These are phyloP conservation scores for Himalopsyche tibetana DNA, from an alignment of 2,888 invertebrate species.

Conservation along the genomic window DNA sequence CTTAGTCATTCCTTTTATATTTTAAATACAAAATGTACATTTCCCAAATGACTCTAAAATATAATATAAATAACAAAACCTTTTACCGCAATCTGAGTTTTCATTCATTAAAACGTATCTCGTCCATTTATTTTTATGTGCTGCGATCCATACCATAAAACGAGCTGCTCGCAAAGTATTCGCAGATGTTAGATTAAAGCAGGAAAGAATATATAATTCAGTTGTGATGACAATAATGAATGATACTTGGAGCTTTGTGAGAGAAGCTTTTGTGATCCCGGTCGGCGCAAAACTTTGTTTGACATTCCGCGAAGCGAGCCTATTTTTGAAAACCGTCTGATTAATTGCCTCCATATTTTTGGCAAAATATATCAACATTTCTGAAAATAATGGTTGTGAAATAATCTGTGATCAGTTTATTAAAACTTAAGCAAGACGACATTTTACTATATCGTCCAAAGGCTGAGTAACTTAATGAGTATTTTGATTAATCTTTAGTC, in stretches of 20 bases:
- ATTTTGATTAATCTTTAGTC: not conserved
- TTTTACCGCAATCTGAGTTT: constrained; percentile 32
- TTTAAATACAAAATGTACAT: not conserved
- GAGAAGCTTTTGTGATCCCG: constrained; percentile 13
- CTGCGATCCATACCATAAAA: not conserved
- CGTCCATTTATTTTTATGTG: not conserved
- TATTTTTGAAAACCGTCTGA: constrained; percentile 12
- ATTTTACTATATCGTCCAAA: not conserved
- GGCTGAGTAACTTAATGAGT: not conserved
- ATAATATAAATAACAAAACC: constrained; percentile 14
- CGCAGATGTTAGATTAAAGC: constrained; percentile 22
- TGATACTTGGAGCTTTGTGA: constrained; percentile 5
- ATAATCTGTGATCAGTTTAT: not conserved
- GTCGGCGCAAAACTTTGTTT: constrained; percentile 27
- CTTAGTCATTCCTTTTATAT: not conserved
- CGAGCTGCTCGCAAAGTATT: not conserved
- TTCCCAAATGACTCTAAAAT: not conserved
- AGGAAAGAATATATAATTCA: constrained; percentile 31
- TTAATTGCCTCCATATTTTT: constrained; percentile 17
- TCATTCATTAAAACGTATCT: constrained; percentile 6
- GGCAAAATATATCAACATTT: not conserved
- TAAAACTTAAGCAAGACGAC: not conserved
- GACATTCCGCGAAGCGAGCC: not conserved
- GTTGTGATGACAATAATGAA: constrained; percentile 41
- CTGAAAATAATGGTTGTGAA: not conserved